These are phyloP conservation scores for Larimichthys crocea DNA, from an alignment of 2,113 vertebrate species.

Conservation along the genomic window DNA sequence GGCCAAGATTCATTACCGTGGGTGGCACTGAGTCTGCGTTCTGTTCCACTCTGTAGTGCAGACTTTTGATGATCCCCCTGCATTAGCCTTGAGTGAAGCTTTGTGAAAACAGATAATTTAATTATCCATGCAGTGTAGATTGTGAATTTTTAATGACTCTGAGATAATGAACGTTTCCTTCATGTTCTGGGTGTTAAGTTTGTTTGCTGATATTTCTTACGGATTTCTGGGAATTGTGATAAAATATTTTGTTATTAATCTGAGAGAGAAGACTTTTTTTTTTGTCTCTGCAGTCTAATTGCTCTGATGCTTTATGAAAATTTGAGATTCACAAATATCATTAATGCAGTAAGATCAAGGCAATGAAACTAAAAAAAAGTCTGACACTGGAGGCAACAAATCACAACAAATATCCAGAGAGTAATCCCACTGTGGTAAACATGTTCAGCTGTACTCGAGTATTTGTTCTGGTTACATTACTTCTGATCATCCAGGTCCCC, in stretches of 20 bases:
- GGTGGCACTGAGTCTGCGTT: no score
- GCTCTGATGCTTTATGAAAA: neutral
- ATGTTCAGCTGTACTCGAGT: no score
- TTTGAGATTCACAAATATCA: neutral
- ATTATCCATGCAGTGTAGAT: neutral
- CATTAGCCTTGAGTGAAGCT: neutral
- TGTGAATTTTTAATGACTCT: neutral
- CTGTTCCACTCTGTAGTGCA: no score
- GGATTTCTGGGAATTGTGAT: neutral
- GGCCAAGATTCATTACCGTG: neutral
- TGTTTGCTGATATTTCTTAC: neutral
- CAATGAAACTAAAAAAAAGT: no score
- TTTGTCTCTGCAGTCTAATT: no score
- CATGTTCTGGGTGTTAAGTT: neutral
- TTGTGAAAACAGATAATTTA: neutral
- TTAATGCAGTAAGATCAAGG: no score
- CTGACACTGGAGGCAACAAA: no score
- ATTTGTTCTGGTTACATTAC: no score
- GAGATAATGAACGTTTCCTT: neutral
- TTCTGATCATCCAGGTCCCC: no score
- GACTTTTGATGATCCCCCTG: neutral
- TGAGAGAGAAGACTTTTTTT: neutral
- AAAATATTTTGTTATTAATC: neutral
- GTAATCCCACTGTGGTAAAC: no score
- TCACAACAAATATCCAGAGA: no score